Conservation (phyloP, 2,888 invertebrate genomes). For the Stenotaenia linearis region DNA sequence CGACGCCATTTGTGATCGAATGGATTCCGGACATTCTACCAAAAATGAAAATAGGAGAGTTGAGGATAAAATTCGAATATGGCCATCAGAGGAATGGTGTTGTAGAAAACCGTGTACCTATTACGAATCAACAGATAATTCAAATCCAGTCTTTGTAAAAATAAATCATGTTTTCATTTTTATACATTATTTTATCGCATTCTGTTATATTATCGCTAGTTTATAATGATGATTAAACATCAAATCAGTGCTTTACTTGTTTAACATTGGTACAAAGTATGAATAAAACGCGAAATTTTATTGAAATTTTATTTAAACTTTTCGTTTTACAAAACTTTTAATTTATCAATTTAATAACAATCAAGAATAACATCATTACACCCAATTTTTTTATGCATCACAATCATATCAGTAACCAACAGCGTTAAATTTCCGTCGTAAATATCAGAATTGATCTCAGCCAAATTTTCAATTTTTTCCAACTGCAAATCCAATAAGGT, state of each 20-base stretch:
- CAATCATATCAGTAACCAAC: neutral
- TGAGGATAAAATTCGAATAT: slow-evolving; percentile 65
- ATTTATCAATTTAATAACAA: neutral
- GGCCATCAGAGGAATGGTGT: slow-evolving; percentile 58
- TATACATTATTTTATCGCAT: neutral
- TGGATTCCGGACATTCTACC: slow-evolving; percentile 71
- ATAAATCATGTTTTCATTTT: neutral
- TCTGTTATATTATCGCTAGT: too few relatives aligned
- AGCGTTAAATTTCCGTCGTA: neutral
- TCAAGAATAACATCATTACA: neutral
- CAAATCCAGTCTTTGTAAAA: slow-evolving; percentile 30
- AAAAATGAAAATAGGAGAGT: slow-evolving; percentile 63
- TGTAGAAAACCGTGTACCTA: slow-evolving; percentile 35
- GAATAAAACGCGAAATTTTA: too few relatives aligned
- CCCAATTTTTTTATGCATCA: neutral
- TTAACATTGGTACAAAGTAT: too few relatives aligned
- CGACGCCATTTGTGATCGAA: slow-evolving; percentile 63
- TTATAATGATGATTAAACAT: too few relatives aligned
- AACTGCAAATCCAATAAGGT: neutral
- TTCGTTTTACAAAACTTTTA: too few relatives aligned
- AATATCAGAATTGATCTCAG: neutral
- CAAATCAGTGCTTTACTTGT: too few relatives aligned
- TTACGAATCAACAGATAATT: slow-evolving; percentile 19
- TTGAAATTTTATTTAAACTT: too few relatives aligned
- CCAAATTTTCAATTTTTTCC: neutral